These are phyloP conservation scores for Drosophila willistoni DNA, from an alignment of 1,140 invertebrate species.

Conservation along the genomic window DNA sequence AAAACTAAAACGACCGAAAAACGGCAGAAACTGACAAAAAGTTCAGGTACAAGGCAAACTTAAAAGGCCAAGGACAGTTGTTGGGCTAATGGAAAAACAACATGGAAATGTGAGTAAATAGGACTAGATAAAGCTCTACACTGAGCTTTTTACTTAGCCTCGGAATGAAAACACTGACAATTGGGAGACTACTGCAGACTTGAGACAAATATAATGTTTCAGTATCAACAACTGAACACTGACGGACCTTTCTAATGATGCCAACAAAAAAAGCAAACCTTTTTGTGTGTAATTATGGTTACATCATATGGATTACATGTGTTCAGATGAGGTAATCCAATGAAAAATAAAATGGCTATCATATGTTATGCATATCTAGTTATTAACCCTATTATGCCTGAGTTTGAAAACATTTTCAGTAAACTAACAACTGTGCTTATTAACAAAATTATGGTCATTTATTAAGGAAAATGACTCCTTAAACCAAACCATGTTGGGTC, in stretches of 20 bases:
- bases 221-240: background rate
- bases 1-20: background rate
- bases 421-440: too few relatives aligned
- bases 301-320: background rate
- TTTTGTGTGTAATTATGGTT: background rate
- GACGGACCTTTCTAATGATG: background rate
- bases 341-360: too few relatives aligned
- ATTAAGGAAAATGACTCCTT: too few relatives aligned
- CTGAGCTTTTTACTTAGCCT: slow-evolving; percentile 13
- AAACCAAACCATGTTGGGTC: too few relatives aligned
- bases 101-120: slow-evolving; percentile 34
- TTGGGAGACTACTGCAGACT: background rate
- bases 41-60: slow-evolving; percentile 62
- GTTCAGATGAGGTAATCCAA: too few relatives aligned
- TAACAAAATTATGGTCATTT: too few relatives aligned
- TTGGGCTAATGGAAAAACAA: slow-evolving; percentile 56
- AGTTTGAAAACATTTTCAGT: too few relatives aligned
- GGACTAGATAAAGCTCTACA: background rate
- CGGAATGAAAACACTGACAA: background rate
- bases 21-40: slow-evolving; percentile 23
- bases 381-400: too few relatives aligned
- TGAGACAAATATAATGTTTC: background rate
- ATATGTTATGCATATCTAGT: too few relatives aligned
- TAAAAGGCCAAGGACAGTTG: slow-evolving; percentile 52
- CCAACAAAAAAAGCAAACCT: background rate